These are phyloP conservation scores for Drosophila seclusa DNA, from an alignment of 2,888 invertebrate genomes.

Conservation along the genomic window DNA sequence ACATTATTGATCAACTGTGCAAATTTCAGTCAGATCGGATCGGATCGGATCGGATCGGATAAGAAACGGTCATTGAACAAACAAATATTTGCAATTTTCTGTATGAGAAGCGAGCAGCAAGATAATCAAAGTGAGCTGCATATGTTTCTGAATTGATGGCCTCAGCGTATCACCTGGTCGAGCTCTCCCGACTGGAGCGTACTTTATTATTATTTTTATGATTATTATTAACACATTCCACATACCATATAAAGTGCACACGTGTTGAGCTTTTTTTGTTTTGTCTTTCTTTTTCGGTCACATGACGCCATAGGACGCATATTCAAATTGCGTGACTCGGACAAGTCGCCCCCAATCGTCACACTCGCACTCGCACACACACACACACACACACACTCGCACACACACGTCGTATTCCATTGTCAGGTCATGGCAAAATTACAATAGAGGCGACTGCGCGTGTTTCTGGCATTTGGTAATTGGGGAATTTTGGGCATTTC, in stretches of 20 bases:
- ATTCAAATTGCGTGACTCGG: conserved; percentile 70
- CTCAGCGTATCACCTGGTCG: not conserved
- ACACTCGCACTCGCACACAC: not conserved
- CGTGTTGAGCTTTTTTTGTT: conserved; percentile 22
- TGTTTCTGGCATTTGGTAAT: conserved; percentile 37
- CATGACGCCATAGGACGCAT: conserved; percentile 51
- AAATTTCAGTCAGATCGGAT: not conserved
- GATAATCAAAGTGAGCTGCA: no score
- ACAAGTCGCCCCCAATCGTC: not conserved
- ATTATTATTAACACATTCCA: conserved; percentile 29
- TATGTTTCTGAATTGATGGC: not conserved
- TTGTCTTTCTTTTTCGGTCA: conserved; percentile 34
- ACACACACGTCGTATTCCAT: conserved; percentile 20
- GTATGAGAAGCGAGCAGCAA: no score
- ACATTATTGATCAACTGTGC: not conserved
- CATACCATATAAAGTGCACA: conserved; percentile 42
- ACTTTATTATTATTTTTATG: conserved; percentile 48
- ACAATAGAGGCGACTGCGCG: conserved; percentile 36
- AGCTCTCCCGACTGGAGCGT: not conserved
- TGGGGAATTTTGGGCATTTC: conserved; percentile 14
- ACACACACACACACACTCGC: not conserved
- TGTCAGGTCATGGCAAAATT: conserved; percentile 52
- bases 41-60: not conserved
- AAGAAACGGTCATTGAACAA: not conserved
- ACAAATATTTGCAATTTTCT: not conserved